A percentile compares a stretch with the other conserved stretches of the same genome.
Evolutionary conservation across 2,888 invertebrate species (phyloP).

Genomic region (Xestia c-nigrum): DNA sequence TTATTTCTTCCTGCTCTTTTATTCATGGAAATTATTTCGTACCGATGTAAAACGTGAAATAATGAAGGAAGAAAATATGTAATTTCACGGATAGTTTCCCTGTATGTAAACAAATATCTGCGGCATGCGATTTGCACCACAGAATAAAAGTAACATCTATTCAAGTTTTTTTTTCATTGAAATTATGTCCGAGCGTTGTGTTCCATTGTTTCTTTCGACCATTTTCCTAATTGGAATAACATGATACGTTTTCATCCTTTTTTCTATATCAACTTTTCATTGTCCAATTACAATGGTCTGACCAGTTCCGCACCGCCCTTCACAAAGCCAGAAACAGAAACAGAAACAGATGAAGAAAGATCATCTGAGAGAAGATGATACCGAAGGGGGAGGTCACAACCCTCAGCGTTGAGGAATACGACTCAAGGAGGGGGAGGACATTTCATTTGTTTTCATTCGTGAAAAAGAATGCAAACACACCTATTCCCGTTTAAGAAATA

Average conservation of each 20-base stretch:
- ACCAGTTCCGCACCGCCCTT: no score
- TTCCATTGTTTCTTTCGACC: not conserved
- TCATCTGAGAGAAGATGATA: no score
- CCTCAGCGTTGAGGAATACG: no score
- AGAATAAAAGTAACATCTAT: not conserved
- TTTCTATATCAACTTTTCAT: not conserved
- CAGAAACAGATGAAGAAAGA: no score
- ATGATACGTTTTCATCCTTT: not conserved
- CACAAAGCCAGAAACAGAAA: no score
- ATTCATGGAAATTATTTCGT: constrained; percentile 18
- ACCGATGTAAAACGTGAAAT: constrained; percentile 4
- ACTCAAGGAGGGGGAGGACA: no score
- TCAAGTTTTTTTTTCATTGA: not conserved
- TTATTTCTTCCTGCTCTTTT: constrained; percentile 9
- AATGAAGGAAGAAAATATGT: not conserved
- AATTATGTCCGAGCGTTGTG: not conserved
- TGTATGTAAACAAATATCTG: not conserved
- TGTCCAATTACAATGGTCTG: no score
- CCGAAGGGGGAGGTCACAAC: no score
- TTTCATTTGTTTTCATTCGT: constrained; percentile 14
- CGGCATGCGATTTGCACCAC: not conserved
- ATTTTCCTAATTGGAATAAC: not conserved
- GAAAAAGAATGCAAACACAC: constrained; percentile 22
- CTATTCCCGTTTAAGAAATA: constrained; percentile 43
- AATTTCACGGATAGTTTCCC: not conserved